Evolutionary conservation across 2,113 vertebrate genomes (phyloP).

Genomic region (Hippocampus barbouri): DNA sequence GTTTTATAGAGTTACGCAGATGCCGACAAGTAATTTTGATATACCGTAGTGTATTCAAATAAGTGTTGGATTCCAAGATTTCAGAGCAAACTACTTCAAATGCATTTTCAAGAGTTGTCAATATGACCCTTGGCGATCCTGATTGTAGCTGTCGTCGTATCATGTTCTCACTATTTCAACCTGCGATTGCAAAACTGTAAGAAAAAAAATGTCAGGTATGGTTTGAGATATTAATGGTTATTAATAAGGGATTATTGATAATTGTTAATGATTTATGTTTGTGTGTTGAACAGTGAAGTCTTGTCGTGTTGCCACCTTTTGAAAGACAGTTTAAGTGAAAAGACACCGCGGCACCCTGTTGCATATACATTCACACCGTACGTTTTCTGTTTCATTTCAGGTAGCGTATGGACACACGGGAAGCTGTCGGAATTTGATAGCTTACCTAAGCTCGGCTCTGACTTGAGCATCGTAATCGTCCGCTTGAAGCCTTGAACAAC

Average conservation of each 20-base stretch:
- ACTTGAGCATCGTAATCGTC: background rate
- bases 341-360: constrained; percentile 34
- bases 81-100: constrained; percentile 56
- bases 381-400: background rate
- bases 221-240: constrained; percentile 63
- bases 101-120: constrained; percentile 70
- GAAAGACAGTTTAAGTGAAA: constrained; percentile 25
- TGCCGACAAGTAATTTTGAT: constrained; percentile 70
- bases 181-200: constrained; percentile 28
- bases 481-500: background rate
- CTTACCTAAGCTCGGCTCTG: background rate
- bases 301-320: constrained; percentile 56
- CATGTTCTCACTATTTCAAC: constrained; percentile 53
- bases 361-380: background rate
- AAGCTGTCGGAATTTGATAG: background rate
- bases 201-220: constrained; percentile 56
- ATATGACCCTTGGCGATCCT: constrained; percentile 65
- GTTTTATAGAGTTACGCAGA: constrained; percentile 72
- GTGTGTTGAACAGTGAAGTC: constrained; percentile 60
- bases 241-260: constrained; percentile 67
- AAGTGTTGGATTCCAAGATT: constrained; percentile 51
- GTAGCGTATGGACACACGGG: background rate
- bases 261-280: constrained; percentile 63
- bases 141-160: constrained; percentile 63
- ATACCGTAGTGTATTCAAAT: constrained; percentile 42